A percentile compares a stretch with the other conserved stretches of the same genome.
These are phyloP conservation scores for Solenodon paradoxus DNA, from an alignment of 2,113 vertebrate genomes.

Conservation along the genomic window DNA sequence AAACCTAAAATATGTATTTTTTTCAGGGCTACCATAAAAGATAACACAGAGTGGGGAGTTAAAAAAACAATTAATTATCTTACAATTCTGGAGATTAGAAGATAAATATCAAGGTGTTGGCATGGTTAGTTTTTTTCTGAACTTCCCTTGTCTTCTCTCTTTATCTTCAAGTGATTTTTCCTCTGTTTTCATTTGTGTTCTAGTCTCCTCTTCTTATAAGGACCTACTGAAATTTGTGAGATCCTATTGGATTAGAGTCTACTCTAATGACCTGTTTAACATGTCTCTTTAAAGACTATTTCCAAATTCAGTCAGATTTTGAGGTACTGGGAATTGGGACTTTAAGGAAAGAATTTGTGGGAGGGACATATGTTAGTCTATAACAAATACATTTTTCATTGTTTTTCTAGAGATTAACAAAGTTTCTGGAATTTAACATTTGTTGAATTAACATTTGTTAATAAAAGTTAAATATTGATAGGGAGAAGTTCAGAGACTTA, in stretches of 20 bases:
- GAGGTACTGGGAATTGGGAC: background rate
- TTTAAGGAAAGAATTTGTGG: background rate
- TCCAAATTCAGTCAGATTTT: background rate
- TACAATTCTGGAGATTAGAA: no score
- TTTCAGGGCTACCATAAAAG: background rate
- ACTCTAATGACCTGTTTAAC: no score
- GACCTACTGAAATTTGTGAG: no score
- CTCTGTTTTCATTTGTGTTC: background rate
- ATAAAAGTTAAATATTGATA: no score
- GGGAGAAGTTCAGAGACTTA: background rate
- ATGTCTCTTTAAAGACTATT: background rate
- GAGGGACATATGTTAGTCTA: background rate
- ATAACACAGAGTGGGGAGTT: background rate
- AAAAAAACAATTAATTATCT: no score
- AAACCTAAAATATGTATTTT: background rate
- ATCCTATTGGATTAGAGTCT: background rate
- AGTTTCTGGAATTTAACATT: background rate
- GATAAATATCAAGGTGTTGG: background rate
- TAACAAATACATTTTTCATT: background rate
- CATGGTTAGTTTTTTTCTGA: background rate
- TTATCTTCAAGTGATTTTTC: background rate
- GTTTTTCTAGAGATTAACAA: background rate
- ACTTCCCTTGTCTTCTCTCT: background rate
- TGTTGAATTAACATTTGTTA: constrained; percentile 36
- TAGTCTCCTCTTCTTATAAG: background rate